Evolutionary conservation across 1,140 invertebrate species (phyloP), one percentile per base, ranked within the genome.

Genomic region (roundworm (Caenorhabditis elegans)): DNA sequence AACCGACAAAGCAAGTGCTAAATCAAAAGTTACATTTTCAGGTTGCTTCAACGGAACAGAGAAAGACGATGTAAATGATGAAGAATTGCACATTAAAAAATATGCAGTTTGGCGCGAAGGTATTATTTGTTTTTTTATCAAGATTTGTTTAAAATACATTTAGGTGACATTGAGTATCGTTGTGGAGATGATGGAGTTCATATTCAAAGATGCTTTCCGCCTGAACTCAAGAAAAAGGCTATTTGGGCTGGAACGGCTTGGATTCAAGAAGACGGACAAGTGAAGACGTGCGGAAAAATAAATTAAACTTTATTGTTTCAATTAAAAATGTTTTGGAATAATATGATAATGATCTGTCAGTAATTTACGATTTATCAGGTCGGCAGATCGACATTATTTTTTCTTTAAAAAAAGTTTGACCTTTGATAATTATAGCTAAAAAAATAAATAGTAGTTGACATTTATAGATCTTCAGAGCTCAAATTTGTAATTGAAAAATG

Each of bases 191-290:
- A 70, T 15, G 60, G 60, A 17, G 60, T 70, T 39, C 60, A 70
- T 70, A 70, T 70, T 11, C 60, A 70, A n/a, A 5, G 60, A 24
- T 70, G 60, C 22, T 70, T 70, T n/a, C 60, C 60, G 2, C 11
- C n/a, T 2, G 60, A 70, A 43, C 13, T 70, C 2, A 70, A 70
- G 34, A 39, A 39, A 24, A 70, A 70, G 34, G 0, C 60, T 5
- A n/a, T 70, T 2, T 70, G 60, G 60, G 60, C 60, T 5, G 60
- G 60, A 1, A 70, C 34, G 10, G 60, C 60, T 6, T 70, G 60
- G 60, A 70, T 70, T 70, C 60, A 70, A 39, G 60, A 70, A 22
- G 60, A 70, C n/a, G 60, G 60, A 19, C 60, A 70, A 70, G 60
- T 70, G 13, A 70, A 70, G n/a, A 70, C 60, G 0, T 70, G 60